These are phyloP conservation scores for Mactromeris polynyma DNA, from an alignment of 2,888 invertebrate species.

Conservation along the genomic window DNA sequence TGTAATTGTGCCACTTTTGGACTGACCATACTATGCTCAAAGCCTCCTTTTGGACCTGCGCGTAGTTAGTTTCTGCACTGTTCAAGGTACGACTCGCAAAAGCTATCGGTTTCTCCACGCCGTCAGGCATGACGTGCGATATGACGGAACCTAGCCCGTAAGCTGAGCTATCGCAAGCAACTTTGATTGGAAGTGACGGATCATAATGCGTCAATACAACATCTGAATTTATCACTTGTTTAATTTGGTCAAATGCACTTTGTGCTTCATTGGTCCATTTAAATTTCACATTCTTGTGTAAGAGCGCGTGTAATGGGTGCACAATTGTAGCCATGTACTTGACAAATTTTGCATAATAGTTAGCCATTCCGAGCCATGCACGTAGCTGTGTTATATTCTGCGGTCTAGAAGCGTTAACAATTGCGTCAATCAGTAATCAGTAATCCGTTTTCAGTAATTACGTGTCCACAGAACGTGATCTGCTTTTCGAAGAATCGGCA, in stretches of 20 bases:
- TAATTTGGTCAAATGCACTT: constrained; percentile 39
- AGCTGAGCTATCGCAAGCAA: constrained; percentile 86
- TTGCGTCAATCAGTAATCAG: constrained; percentile 9
- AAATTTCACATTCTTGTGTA: background rate
- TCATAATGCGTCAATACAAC: constrained; percentile 82
- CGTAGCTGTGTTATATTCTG: constrained; percentile 36
- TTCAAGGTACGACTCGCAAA: constrained; percentile 2
- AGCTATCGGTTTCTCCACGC: background rate
- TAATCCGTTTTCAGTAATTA: constrained; percentile 35
- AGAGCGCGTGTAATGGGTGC: background rate
- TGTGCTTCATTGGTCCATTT: background rate
- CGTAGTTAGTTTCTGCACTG: background rate
- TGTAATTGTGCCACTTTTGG: constrained; percentile 84
- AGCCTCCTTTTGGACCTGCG: constrained; percentile 21
- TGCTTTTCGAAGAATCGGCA: constrained; percentile 29
- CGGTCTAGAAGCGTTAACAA: constrained; percentile 28
- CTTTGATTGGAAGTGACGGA: constrained; percentile 73
- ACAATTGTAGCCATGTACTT: constrained; percentile 26
- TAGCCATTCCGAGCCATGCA: constrained; percentile 35
- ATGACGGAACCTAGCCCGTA: constrained; percentile 65
- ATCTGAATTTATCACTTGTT: constrained; percentile 67
- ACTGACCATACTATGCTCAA: background rate
- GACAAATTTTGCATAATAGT: constrained; percentile 37
- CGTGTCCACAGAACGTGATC: constrained; percentile 46
- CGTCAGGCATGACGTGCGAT: constrained; percentile 13